Conservation (phyloP, 2,113 vertebrate species). For the Chloebia gouldiae region DNA sequence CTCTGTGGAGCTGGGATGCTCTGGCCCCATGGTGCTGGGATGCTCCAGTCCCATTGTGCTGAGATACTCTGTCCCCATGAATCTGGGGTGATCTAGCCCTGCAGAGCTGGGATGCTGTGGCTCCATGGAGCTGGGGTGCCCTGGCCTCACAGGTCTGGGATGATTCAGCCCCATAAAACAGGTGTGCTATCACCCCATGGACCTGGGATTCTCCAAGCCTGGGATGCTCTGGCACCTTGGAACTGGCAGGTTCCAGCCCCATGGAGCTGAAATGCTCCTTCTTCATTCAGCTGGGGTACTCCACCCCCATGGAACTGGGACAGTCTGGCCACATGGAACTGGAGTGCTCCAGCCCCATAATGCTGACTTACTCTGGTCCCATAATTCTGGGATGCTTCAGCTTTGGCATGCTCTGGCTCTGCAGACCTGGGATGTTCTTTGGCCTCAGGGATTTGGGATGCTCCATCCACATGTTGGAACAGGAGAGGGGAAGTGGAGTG, state of each 20-base stretch:
- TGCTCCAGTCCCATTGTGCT: background rate
- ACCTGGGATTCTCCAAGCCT: background rate
- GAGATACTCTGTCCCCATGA: background rate
- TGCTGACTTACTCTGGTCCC: background rate
- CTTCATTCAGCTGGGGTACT: background rate
- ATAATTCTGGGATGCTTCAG: background rate
- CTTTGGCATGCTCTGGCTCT: rapidly evolving
- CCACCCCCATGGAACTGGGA: background rate
- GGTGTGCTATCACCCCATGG: rapidly evolving
- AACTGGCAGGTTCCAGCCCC: background rate
- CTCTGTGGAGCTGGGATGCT: background rate
- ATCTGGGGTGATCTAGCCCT: background rate
- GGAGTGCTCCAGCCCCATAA: background rate
- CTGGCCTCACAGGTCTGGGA: background rate
- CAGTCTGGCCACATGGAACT: background rate
- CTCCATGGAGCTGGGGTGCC: rapidly evolving
- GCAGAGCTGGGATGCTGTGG: background rate
- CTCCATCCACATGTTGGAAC: rapidly evolving
- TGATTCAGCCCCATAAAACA: background rate
- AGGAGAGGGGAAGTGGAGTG: background rate
- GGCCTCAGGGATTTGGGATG: background rate
- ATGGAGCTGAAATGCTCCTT: background rate
- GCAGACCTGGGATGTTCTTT: background rate
- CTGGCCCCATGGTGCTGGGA: background rate
- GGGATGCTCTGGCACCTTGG: background rate